Evolutionary conservation across 2,113 vertebrate species (phyloP), one percentile per base, ranked within the genome.

Genomic region (Rhizomys pruinosus): DNA sequence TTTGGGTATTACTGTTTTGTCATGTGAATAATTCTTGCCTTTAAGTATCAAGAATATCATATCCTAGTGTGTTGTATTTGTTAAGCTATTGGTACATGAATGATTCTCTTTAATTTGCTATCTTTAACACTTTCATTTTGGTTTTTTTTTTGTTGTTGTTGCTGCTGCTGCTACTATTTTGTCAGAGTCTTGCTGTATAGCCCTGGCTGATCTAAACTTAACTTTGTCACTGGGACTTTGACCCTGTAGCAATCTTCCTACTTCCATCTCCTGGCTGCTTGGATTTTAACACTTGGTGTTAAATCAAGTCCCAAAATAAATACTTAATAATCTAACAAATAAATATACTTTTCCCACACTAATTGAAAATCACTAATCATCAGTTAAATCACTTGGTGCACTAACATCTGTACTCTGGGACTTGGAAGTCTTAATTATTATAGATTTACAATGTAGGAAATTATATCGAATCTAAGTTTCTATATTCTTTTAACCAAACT

Each of bases 381-480:
- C 64, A 66, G 74, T 37, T 84, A 84, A 79, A 15, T 74, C 39
- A 42, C 22, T 82, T 84, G 72, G 34, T 47, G 3, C 73, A 68
- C 34, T 68, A 52, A 37, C 3, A 73, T n/a, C 11, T 42, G n/a
- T 16, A 81, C 42, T 77, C 44, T 73, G 23, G 64, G 32, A 7
- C 13, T 81, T 93, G n/a, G 88, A 52, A 71, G 42, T 72, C 15
- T 72, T 82, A 74, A 80, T 90, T 93, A 23, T 15, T n/a, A 22
- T 55, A 85, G 20, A 4, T 88, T 91, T 85, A 72, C 72, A 74
- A 87, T 55, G 2, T 47, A 64, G 23, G 23, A 71, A 77, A 71
- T 13, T 44, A 37, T 32, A 52, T 55, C 7, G 9, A 15, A 78
- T 59, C 7, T 39, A 64, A 25, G 16, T 37, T 34, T 71, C 89